Base-by-base conservation (phyloP, 30 jellyfish, hydroid and myxozoan species). In the Hydra vulgaris region DNA sequence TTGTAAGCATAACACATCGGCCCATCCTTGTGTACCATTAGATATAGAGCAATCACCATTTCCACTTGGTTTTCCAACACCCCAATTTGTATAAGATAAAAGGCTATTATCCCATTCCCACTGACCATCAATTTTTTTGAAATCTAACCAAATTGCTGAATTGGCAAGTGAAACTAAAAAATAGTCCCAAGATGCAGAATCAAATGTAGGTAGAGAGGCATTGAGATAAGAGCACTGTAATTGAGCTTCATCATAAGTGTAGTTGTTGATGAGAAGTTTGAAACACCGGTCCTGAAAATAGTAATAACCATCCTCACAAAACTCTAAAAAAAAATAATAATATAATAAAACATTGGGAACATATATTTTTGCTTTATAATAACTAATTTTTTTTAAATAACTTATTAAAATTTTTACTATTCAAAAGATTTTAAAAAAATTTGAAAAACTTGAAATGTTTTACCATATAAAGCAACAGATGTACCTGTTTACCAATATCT, bases 191-290 rank as follows among this genome's bases (percentile, higher is more conserved):
- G 76, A 26, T 75, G 1, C 23, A 0, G 76, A 0, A 7, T 1
- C 26, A n/a, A 75, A 61, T 0, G 27, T 54, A 25, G 85, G 85
- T n/a, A 78, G 54, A 17, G 79, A 15, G 66, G 81, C 82, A 16
- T 61, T 61, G 22, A 53, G 40, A 21, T 23, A 40, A 18, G 21
- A 27, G 54, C 85, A 78, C 26, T 53, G 85, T 18, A 15, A 23
- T 23, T 52, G 23, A 18, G 85, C 78, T 15, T 12, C 1, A 0
- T 23, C 85, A 52, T 15, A 52, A 15, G 79, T 23, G 23, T 52
- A n/a, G 27, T 75, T 21, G 15, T 61, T 19, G 15, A 17, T 8
- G 22, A 27, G 21, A 0, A 23, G 27, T 61, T 78, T 27, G 23
- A 27, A 52, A 56, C 85, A 78, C 20, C 80, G 21, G 1, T 75